Evolutionary conservation across 2,113 vertebrate genomes (phyloP), one percentile per base, ranked within the genome.

Genomic region (Gorsachius goisagi): DNA sequence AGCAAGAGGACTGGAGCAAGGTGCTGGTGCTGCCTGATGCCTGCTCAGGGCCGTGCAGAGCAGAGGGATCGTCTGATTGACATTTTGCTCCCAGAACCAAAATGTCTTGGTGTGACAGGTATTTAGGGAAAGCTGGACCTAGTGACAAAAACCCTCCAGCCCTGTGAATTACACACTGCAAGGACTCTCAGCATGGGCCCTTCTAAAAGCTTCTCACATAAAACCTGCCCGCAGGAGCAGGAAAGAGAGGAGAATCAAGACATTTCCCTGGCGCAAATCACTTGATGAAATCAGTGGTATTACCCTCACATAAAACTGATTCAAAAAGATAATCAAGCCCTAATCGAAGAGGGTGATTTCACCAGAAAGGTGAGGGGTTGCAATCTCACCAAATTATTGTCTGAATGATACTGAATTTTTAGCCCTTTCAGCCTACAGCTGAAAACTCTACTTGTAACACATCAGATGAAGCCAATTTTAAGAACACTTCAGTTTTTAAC

Each of bases 1-100:
- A 78, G 55, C 5, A 11, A 8, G 9, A 64, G 55, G 11, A 5
- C 21, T 33, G 68, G 35, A 47, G 62, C 0, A 0, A 52, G 64
- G 56, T 4, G 16, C 39, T 12, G 39, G 44, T 0, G 0, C 55
- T 35, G 55, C 16, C 22, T 4, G 10, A 5, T 0, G 0, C 3
- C 66, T 75, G 23, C 8, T 1, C n/a, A 10, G 21, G 32, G 69
- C 17, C 0, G 0, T 3, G 21, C 22, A 28, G 21, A 45, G 79
- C 39, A 64, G 3, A 59, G 41, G 27, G 9, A 63, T 37, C 78
- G n/a, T 32, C 39, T 2, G 0, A 4, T 7, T 0, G 0, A 39
- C 28, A 10, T 33, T 45, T 45, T 80, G 82, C 26, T 86, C 47
- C 89, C 59, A 58, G 62, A 63, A 23, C 23, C 53, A 69, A 87